Conservation (phyloP, 2,797 vertebrate genomes). For the Peromyscus melanophrys region DNA sequence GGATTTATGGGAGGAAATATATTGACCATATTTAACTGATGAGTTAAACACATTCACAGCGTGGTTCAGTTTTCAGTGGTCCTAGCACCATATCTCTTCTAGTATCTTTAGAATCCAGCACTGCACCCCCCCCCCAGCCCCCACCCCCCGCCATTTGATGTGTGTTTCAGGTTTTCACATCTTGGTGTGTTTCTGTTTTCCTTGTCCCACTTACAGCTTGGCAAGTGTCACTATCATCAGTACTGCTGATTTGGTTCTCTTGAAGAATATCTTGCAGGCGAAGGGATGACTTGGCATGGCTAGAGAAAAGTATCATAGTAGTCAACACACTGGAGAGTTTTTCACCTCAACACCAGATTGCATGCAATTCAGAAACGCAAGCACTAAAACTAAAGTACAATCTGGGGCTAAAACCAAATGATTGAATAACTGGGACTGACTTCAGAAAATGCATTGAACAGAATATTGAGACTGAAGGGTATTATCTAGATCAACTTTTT, state of each 20-base stretch:
- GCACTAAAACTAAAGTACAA: neutral
- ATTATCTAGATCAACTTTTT: neutral
- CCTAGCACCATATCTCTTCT: neutral
- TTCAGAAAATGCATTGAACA: neutral
- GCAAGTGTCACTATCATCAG: neutral
- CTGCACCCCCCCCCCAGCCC: neutral
- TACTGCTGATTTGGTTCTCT: neutral
- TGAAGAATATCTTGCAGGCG: neutral
- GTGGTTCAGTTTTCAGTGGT: neutral
- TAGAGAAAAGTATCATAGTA: slow-evolving; percentile 24
- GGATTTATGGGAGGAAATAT: neutral
- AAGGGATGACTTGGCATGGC: neutral
- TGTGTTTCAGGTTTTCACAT: neutral
- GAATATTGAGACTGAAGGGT: neutral
- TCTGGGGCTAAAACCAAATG: neutral
- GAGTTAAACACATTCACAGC: neutral
- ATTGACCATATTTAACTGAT: neutral
- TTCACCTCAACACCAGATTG: neutral
- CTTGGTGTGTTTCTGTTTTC: neutral
- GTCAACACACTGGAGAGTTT: neutral
- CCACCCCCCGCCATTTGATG: neutral
- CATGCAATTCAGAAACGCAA: neutral
- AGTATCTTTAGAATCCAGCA: neutral
- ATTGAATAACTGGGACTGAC: neutral
- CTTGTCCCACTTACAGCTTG: neutral